Conservation (phyloP, 2,797 vertebrate species). For the Mormyrus proboscirostris region DNA sequence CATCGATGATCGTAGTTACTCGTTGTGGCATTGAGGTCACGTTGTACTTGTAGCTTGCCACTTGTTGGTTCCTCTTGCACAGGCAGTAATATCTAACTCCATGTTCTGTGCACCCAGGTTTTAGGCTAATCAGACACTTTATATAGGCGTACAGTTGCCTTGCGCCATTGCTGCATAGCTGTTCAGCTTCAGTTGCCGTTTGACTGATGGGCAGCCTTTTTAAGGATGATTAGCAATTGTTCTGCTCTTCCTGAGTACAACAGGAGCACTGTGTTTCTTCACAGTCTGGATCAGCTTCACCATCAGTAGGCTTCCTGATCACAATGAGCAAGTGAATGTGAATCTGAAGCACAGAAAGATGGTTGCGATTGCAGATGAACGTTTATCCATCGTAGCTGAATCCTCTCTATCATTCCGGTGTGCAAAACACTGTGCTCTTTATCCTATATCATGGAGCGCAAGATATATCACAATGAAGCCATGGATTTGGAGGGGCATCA, state of each 20-base stretch:
- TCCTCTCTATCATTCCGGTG: not conserved
- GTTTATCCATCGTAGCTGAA: not conserved
- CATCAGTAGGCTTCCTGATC: constrained; percentile 48
- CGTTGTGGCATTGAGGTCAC: not conserved
- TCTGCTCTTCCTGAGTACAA: not conserved
- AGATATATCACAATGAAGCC: not conserved
- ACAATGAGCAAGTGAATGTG: constrained; percentile 40
- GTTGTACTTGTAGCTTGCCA: not conserved
- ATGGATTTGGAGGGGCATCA: not conserved
- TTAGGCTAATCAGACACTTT: not conserved
- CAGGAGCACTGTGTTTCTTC: constrained; percentile 30
- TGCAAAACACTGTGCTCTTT: not conserved
- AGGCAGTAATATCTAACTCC: not conserved
- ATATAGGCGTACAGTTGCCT: not conserved
- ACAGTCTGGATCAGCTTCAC: constrained; percentile 31
- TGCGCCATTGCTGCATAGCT: too few relatives aligned
- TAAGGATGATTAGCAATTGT: not conserved
- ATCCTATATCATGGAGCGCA: not conserved
- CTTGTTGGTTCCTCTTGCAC: not conserved
- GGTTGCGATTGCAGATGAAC: constrained; percentile 20
- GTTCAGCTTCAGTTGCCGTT: not conserved
- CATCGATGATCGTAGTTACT: not conserved
- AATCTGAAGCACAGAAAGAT: constrained; percentile 33
- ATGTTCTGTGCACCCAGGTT: not conserved
- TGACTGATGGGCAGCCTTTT: not conserved